These are phyloP conservation scores for Teleopsis dalmanni DNA, from an alignment of 1,140 invertebrate species.

Conservation along the genomic window DNA sequence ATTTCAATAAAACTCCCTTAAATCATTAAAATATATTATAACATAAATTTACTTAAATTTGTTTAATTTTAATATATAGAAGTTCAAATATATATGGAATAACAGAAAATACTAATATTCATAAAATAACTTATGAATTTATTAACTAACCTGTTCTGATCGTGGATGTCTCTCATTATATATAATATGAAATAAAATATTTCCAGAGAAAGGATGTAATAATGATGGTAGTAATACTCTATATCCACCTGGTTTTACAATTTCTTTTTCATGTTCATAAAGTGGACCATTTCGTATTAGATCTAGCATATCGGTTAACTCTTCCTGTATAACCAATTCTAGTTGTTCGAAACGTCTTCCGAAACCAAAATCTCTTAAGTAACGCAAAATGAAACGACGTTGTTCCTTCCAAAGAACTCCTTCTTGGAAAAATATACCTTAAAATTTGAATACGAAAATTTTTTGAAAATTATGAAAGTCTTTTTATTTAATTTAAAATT, in stretches of 20 bases:
- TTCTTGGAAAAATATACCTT: conserved; percentile 61
- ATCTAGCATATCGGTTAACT: conserved; percentile 51
- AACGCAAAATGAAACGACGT: conserved; percentile 59
- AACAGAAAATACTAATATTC: neutral
- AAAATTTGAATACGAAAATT: neutral
- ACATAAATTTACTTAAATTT: too few relatives aligned
- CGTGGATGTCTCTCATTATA: conserved; percentile 42
- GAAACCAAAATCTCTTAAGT: conserved; percentile 66
- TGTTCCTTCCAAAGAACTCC: conserved; percentile 62
- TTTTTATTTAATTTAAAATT: too few relatives aligned
- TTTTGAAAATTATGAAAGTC: neutral
- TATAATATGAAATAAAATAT: conserved; percentile 47
- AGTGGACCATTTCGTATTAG: conserved; percentile 49
- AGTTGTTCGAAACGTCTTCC: conserved; percentile 52
- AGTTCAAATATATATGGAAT: too few relatives aligned
- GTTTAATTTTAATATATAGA: too few relatives aligned
- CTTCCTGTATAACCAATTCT: conserved; percentile 48
- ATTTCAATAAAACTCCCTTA: conserved; percentile 28
- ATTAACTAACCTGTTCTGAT: conserved; percentile 43
- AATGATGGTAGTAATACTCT: conserved; percentile 45
- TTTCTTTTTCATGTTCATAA: conserved; percentile 45
- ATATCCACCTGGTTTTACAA: conserved; percentile 45
- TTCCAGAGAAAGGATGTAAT: conserved; percentile 47
- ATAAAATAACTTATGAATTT: neutral
- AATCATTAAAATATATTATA: too few relatives aligned